Evolutionary conservation across 2,797 vertebrate genomes (phyloP), one percentile per base, ranked within the genome.

Genomic region (Chanos chanos): DNA sequence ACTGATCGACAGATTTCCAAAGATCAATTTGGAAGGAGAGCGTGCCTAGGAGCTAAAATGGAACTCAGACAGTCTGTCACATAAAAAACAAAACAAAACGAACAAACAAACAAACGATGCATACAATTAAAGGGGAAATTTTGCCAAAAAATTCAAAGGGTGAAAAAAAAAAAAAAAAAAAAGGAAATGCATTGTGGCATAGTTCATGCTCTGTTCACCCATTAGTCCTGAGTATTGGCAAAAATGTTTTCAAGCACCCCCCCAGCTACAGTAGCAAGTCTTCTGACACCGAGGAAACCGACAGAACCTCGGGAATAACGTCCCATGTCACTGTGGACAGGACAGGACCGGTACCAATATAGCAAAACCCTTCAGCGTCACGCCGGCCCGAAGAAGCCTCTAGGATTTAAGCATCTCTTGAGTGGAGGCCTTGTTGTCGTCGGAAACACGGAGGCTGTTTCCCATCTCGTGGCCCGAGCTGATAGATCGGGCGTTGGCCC

Each of bases 391-490:
- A n/a, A n/a, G n/a, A n/a, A 48, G 34, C 18, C 18, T 24, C 87
- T 77, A 89, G 44, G 72, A 77, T 54, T 80, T 73, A 5, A 86
- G 75, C 40, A 82, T 73, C 47, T 69, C 77, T 66, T 75, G 13
- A 4, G 81, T 74, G 6, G 84, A 80, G 1, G 48, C 70, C 55
- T 83, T 85, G 6, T 48, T 71, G 47, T 91, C 87, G 7, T 90
- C 87, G 2, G 83, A 82, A 2, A 77, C 73, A 1, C 56, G 79
- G 52, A 80, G 77, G 37, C 85, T 90, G 71, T 28, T 84, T 54
- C 65, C 76, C 0, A 74, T 74, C 3, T 89, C 89, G 13, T 83
- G 86, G 27, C 3, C 74, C 0, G 87, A 88, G 72, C 73, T 81
- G 21, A 80, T 66, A 1, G 82, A 75, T 51, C 79, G 78, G 31